These are phyloP conservation scores for Cepaea hortensis DNA, from an alignment of 2,888 invertebrate genomes.

Conservation along the genomic window DNA sequence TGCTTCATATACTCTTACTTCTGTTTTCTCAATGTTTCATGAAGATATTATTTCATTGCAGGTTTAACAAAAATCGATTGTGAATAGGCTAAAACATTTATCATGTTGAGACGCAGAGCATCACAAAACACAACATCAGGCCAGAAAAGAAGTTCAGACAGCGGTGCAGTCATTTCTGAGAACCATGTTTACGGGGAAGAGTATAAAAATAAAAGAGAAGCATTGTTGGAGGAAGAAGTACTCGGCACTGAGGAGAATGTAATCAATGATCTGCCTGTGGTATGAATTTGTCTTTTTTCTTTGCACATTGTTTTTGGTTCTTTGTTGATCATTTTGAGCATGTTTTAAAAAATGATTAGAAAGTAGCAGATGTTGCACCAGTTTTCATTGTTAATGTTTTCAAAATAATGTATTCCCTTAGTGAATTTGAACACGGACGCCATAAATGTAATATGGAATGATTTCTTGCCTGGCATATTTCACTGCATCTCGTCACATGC, in stretches of 20 bases:
- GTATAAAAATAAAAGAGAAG: conserved; percentile 27
- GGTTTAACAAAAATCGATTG: not conserved
- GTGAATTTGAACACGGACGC: too few species aligned
- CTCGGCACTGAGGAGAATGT: conserved; percentile 41
- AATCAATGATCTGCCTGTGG: conserved; percentile 27
- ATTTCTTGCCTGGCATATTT: too few species aligned
- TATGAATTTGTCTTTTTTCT: not conserved
- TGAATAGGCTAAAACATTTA: not conserved
- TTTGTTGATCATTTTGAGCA: too few species aligned
- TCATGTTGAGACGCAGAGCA: conserved; percentile 20
- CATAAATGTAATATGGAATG: too few species aligned
- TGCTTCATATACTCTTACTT: too few species aligned
- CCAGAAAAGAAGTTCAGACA: not conserved
- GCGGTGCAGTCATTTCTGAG: not conserved
- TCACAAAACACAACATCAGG: not conserved
- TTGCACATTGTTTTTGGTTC: too few species aligned
- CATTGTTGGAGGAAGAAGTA: conserved; percentile 39
- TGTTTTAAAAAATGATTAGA: too few species aligned
- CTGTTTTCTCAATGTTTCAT: too few species aligned
- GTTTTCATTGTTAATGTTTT: too few species aligned
- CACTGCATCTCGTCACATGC: too few species aligned
- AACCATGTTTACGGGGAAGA: conserved; percentile 2
- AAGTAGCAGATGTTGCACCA: too few species aligned
- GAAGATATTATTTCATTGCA: not conserved
- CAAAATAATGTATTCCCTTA: too few species aligned